These are phyloP conservation scores for Calidris pugnax DNA, from an alignment of 2,113 vertebrate species.

Conservation along the genomic window DNA sequence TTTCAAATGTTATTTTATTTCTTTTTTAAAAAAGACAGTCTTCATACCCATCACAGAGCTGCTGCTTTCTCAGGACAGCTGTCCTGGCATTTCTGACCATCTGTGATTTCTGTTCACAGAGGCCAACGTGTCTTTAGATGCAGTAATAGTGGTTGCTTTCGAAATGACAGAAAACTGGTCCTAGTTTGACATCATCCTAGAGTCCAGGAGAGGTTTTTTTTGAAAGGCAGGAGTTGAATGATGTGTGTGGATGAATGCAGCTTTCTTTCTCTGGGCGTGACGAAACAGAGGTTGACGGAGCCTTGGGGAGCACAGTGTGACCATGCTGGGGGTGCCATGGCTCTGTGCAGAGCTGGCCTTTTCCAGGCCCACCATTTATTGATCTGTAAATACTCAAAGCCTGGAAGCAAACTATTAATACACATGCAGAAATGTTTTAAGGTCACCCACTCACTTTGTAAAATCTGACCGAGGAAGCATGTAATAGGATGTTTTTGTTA, in stretches of 20 bases:
- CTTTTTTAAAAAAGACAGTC: not conserved
- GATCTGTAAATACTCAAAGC: not conserved
- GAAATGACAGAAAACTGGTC: not conserved
- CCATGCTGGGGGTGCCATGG: not conserved
- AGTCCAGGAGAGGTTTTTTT: not conserved
- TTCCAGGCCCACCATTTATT: not conserved
- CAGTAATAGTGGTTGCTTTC: not conserved
- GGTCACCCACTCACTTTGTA: constrained; percentile 32
- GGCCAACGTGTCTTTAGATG: not conserved
- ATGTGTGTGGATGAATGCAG: not conserved
- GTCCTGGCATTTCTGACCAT: not conserved
- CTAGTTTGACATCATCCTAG: not conserved
- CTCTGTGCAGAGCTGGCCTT: not conserved
- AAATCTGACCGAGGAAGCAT: constrained; percentile 24
- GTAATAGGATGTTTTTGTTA: constrained; percentile 57
- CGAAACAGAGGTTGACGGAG: not conserved
- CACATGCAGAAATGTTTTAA: constrained; percentile 19
- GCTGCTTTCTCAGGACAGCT: not conserved
- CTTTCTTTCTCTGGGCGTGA: not conserved
- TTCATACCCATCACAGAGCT: not conserved
- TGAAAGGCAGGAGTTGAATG: not conserved
- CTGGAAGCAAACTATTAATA: constrained; percentile 6
- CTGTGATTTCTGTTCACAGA: not conserved
- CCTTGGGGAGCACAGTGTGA: not conserved
- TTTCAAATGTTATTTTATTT: not conserved